phyloP scores from a whole-genome alignment of 2,797 vertebrate species.

The Gadopsis bispinosus region DNA sequence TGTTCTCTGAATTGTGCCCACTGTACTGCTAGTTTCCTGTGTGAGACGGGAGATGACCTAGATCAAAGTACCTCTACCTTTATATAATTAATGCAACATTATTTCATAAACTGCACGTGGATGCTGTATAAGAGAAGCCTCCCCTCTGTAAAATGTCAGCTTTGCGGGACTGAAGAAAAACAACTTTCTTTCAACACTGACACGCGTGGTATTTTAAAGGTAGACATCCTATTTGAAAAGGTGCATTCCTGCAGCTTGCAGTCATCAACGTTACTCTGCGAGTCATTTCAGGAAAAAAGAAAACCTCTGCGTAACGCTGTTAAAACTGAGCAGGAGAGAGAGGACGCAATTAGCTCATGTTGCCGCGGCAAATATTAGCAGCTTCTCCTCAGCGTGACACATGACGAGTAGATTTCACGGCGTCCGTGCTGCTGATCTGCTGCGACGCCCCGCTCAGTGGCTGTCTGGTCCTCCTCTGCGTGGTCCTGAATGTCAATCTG shows the following conservation, averaged over 20 bases:
- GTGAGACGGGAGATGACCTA: not conserved
- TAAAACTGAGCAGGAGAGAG: conserved; percentile 3
- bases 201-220: conserved; percentile 56
- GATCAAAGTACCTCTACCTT: conserved; percentile 21
- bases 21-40: not conserved
- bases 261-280: conserved; percentile 18
- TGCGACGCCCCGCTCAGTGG: conserved; percentile 57
- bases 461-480: conserved; percentile 70
- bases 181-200: conserved; percentile 43
- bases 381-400: conserved; percentile 38
- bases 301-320: not conserved
- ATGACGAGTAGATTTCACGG: conserved; percentile 48
- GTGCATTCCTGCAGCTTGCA: conserved; percentile 19
- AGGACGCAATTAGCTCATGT: conserved; percentile 41
- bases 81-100: conserved; percentile 18
- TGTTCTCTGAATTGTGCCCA: not conserved
- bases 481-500: conserved; percentile 77
- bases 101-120: conserved; percentile 23
- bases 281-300: conserved; percentile 22
- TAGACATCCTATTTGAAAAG: conserved; percentile 25
- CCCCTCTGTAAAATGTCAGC: conserved; percentile 48
- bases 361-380: conserved; percentile 32
- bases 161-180: conserved; percentile 35
- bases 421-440: conserved; percentile 45
- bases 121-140: conserved; percentile 5